Base-by-base conservation (phyloP, 1,140 invertebrate species). In the Anastrepha ludens region DNA sequence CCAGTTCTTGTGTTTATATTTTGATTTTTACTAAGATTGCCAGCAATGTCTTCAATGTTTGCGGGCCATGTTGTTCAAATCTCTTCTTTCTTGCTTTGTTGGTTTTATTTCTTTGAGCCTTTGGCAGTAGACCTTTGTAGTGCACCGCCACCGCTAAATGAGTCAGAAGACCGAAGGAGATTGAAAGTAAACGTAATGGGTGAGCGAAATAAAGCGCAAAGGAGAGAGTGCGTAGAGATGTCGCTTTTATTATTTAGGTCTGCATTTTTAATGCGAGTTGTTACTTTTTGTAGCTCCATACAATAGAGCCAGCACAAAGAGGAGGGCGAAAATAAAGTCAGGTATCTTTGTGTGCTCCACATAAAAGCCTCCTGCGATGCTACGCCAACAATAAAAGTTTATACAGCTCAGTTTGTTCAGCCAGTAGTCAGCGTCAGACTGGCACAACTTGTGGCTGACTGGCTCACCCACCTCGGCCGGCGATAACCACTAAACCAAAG, bases 91-190 rank as follows among this genome's bases (percentile, higher is more conserved):
- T 41, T 9, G 50, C 11, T 41, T 41, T 8, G 4, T 55, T 58
- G 17, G 47, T 81, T 55, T 11, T 74, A 8, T 7, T 50, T 2
- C 44, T 8, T 13, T 6, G 17, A 74, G 41, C 9, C 3, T n/a
- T 47, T 7, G 15, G 44, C 44, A 15, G 13, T 50, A 11, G 4
- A 11, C 41, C 29, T 74, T 81, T 81, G 74, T 47, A 81, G 47
- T 81, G 47, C 44, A 20, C 74, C 74, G 74, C 74, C 67, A 11
- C 39, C 67, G 67, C 74, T 17, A 81, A 58, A 81, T 81, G 74
- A 81, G 74, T 81, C 74, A 81, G 47, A 13, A 81, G 47, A 81
- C 6, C 50, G 74, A 17, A n/a, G 47, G 44, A 50, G 47, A 20
- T 81, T 55, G 47, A 50, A 81, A 55, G 50, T 11, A 81, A 81